Evolutionary conservation across 2,888 invertebrate genomes (phyloP).

Genomic region (Helicoverpa assulta): DNA sequence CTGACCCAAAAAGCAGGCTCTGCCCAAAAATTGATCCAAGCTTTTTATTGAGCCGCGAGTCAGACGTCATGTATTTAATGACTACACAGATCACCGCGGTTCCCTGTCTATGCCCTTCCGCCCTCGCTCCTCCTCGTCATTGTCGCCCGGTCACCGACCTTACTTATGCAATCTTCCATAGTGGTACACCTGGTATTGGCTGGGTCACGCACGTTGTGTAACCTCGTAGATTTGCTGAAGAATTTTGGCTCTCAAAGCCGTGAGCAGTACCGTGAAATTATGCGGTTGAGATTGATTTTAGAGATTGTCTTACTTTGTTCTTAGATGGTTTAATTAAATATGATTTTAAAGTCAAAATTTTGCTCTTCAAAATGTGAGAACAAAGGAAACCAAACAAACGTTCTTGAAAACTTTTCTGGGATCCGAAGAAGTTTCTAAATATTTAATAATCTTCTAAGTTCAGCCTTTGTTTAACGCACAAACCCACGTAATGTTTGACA

Average conservation of each 20-base stretch:
- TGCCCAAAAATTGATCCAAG: conserved; percentile 20
- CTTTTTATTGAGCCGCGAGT: conserved; percentile 19
- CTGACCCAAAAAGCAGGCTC: neutral
- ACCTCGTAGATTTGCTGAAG: conserved; percentile 47
- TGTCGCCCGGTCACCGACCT: conserved; percentile 81
- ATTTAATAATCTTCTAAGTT: conserved; percentile 11
- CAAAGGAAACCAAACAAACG: neutral
- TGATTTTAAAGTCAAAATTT: neutral
- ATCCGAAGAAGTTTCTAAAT: conserved; percentile 10
- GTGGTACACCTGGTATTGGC: conserved; percentile 78
- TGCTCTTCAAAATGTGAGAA: neutral
- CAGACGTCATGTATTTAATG: conserved; percentile 45
- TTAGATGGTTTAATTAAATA: neutral
- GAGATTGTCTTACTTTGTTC: conserved; percentile 9
- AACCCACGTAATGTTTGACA: conserved; percentile 31
- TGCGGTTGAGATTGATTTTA: conserved; percentile 33
- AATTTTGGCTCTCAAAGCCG: conserved; percentile 24
- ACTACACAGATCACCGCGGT: conserved; percentile 53
- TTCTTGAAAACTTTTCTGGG: neutral
- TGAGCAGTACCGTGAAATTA: conserved; percentile 42
- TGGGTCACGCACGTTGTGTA: conserved; percentile 70
- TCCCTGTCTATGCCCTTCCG: conserved; percentile 74
- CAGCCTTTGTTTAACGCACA: conserved; percentile 23
- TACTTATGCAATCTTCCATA: conserved; percentile 76
- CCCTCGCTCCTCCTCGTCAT: conserved; percentile 70